Evolutionary conservation across 2,888 invertebrate genomes (phyloP), one percentile per base, ranked within the genome.

Genomic region (Torymus aiolomorphi): DNA sequence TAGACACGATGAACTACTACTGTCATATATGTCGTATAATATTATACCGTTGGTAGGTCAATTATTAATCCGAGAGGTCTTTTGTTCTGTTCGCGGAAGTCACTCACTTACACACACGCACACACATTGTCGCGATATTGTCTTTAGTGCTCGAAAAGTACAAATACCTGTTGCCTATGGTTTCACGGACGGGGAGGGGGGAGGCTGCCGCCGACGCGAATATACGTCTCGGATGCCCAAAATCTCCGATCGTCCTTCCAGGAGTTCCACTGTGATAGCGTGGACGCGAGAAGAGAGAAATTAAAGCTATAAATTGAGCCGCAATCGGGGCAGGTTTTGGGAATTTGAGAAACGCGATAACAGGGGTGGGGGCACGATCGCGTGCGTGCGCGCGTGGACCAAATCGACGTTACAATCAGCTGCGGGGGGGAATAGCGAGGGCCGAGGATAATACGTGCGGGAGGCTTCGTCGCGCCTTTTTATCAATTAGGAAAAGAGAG

Each of bases 351-450:
- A 66, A 73, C 31, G 8, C 31, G 31, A 3, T 1, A 3, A 8
- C 0, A 3, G 31, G 8, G 31, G 31, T 31, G 61, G 31, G 8
- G 65, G 51, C 51, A 49, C 56, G 18, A 54, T 42, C 56, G 56
- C 73, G 61, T 16, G n/a, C 2, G 63, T 24, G 14, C 31, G 51
- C 70, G 77, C 71, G 54, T 70, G 74, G 79, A 79, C 78, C 78
- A 79, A 79, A 74, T 70, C 74, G 63, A 75, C 24, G 57, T 70
- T 51, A 78, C 74, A 74, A 69, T 74, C 79, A 74, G 42, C 31
- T 20, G 49, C 56, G 18, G n/a, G n/a, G 14, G 62, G 49, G 51
- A 18, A 65, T 52, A 54, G 12, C 57, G n/a, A 16, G 18, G 20
- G 1, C 57, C 66, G 74, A 59, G 57, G 66, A 51, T 51, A 61